Percentiles rank a stretch among this genome's conserved stretches.
Conservation (phyloP, 2,797 vertebrate genomes). For the Bothrops alternatus region DNA sequence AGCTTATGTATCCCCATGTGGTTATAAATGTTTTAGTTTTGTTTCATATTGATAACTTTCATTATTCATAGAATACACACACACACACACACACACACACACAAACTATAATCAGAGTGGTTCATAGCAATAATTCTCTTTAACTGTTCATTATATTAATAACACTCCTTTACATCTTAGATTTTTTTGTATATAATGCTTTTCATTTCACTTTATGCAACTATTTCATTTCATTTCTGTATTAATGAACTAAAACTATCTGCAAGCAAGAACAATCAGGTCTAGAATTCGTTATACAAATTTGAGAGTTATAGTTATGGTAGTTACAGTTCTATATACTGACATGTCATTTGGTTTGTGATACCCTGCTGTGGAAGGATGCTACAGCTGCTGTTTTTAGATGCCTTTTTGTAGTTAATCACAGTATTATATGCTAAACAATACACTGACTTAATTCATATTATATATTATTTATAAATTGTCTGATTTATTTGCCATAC, state of each 20-base stretch:
- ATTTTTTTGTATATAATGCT: constrained; percentile 24
- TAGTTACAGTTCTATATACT: constrained; percentile 51
- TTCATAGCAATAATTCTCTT: not conserved
- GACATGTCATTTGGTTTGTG: constrained; percentile 67
- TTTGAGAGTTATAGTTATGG: constrained; percentile 58
- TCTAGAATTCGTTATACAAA: constrained; percentile 63
- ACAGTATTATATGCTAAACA: constrained; percentile 60
- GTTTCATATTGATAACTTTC: constrained; percentile 5
- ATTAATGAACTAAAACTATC: constrained; percentile 40
- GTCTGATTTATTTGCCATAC: constrained; percentile 65
- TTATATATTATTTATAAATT: constrained; percentile 67
- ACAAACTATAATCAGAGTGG: not conserved
- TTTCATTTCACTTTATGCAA: not conserved
- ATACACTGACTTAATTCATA: constrained; percentile 61
- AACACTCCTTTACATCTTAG: constrained; percentile 14
- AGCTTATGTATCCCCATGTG: not conserved
- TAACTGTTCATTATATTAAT: not conserved
- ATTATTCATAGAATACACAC: not conserved
- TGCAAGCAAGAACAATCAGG: constrained; percentile 41
- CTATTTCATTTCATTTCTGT: not conserved
- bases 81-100: not conserved
- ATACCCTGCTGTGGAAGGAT: constrained; percentile 69
- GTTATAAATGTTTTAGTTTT: constrained; percentile 1
- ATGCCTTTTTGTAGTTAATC: constrained; percentile 64
- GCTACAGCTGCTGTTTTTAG: constrained; percentile 60